Evolutionary conservation across 2,113 vertebrate genomes (phyloP), one percentile per base, ranked within the genome.

Genomic region (Entelurus aequoreus): DNA sequence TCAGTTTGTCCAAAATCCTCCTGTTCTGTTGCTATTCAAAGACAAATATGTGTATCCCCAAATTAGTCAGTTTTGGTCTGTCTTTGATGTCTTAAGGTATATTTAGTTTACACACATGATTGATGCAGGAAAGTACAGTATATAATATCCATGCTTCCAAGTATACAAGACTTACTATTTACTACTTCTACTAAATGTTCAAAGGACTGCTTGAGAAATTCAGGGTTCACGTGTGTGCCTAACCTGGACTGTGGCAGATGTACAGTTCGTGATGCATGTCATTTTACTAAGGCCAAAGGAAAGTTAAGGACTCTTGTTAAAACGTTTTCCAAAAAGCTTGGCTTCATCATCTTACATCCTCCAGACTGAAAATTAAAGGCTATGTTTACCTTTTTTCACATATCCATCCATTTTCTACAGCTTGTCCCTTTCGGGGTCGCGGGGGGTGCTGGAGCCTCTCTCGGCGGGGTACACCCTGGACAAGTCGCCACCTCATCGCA

Each of bases 171-270:
- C 5, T 15, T 51, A n/a, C 52, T 12, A 21, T 1, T 54, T 40
- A 6, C 9, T 14, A 54, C 47, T 64, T 49, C 6, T 46, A 54
- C 62, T 35, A 46, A 54, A 54, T 46, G 60, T 60, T 40, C 69
- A 16, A n/a, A 2, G 16, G 21, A 19, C 48, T 48, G 35, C 16
- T 53, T 19, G 10, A 71, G 9, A 58, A 28, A 44, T 69, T 70
- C 13, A 60, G 21, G 60, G 54, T 48, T 82, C 79, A 71, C 68
- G 35, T 35, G 61, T 67, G 79, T 84, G 81, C 79, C 81, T 84
- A 15, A 37, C 59, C n/a, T 9, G 69, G 36, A 37, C 60, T 19
- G 3, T 6, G 10, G 12, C 16, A 19, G 11, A 13, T 6, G 51
- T 36, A 21, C 11, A 52, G 10, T 7, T 52, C 4, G 4, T 50